Evolutionary conservation across 2,797 vertebrate genomes (phyloP).

Genomic region (Dallia pectoralis): DNA sequence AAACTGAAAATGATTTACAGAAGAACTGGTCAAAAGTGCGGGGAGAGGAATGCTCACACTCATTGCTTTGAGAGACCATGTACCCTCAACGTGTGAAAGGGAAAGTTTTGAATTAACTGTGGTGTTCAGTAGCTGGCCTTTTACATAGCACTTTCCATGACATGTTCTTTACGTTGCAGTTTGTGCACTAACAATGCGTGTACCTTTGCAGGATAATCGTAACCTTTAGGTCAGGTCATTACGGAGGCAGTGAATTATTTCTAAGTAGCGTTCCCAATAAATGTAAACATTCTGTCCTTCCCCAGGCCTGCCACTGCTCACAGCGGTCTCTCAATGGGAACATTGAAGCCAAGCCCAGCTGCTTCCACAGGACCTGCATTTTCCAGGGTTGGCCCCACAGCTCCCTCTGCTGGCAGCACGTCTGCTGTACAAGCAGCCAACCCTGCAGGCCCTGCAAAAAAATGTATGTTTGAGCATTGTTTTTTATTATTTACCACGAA

Average conservation of each 20-base stretch:
- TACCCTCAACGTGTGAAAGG: too few species aligned
- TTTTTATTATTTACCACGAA: neutral
- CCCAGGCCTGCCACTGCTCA: slow-evolving; percentile 53
- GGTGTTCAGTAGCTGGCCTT: too few species aligned
- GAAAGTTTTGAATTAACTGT: too few species aligned
- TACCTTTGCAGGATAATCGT: neutral
- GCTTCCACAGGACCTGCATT: slow-evolving; percentile 40
- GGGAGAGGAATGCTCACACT: too few species aligned
- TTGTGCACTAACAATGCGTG: too few species aligned
- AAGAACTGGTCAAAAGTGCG: too few species aligned
- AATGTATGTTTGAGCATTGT: slow-evolving; percentile 61
- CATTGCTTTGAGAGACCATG: too few species aligned
- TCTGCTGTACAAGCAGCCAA: slow-evolving; percentile 51
- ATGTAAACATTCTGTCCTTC: neutral
- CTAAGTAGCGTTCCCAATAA: neutral
- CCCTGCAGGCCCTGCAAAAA: slow-evolving; percentile 55
- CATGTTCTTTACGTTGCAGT: too few species aligned
- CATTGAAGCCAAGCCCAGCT: slow-evolving; percentile 34
- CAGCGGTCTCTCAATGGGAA: slow-evolving; percentile 17
- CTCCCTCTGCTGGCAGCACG: slow-evolving; percentile 58
- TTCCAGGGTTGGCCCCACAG: slow-evolving; percentile 47
- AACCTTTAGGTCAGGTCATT: neutral
- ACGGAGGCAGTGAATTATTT: neutral
- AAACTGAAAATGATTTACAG: too few species aligned
- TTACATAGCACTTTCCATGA: too few species aligned